Conservation (phyloP, 1,140 invertebrate genomes). For the Sitodiplosis mosellana region DNA sequence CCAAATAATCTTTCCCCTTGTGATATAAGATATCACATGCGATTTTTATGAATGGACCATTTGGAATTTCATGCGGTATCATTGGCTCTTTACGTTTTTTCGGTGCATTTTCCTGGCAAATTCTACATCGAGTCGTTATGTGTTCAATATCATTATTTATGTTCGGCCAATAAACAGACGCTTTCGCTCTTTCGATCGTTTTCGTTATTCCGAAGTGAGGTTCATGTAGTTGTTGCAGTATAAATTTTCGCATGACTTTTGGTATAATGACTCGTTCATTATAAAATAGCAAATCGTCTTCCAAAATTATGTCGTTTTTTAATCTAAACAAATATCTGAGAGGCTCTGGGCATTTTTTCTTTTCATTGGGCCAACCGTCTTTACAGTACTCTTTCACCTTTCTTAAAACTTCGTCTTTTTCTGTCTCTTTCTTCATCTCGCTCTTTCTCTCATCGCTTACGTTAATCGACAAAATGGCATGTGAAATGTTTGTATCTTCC, state of each 20-base stretch:
- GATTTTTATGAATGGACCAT: constrained; percentile 15
- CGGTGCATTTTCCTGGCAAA: constrained; percentile 14
- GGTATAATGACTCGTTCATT: too few species aligned
- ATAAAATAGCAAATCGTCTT: too few species aligned
- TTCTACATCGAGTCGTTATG: constrained; percentile 17
- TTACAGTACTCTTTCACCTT: not conserved
- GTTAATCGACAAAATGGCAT: not conserved
- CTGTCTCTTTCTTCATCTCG: not conserved
- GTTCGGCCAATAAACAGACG: too few species aligned
- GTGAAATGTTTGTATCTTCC: not conserved
- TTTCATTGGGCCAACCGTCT: not conserved
- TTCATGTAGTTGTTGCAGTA: not conserved
- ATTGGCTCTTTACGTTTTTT: constrained; percentile 20
- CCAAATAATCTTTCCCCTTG: not conserved
- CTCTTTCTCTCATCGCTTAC: too few species aligned
- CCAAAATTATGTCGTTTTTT: too few species aligned
- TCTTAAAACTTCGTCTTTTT: not conserved
- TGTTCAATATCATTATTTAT: too few species aligned
- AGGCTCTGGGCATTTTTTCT: not conserved
- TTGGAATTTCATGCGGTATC: constrained; percentile 13
- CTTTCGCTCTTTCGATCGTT: constrained; percentile 1
- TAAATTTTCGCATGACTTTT: not conserved
- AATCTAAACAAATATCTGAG: too few species aligned
- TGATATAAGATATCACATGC: constrained; percentile 15
- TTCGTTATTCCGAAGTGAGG: too few species aligned